Evolutionary conservation across 2,113 vertebrate genomes (phyloP).

Genomic region (Odontesthes bonariensis): DNA sequence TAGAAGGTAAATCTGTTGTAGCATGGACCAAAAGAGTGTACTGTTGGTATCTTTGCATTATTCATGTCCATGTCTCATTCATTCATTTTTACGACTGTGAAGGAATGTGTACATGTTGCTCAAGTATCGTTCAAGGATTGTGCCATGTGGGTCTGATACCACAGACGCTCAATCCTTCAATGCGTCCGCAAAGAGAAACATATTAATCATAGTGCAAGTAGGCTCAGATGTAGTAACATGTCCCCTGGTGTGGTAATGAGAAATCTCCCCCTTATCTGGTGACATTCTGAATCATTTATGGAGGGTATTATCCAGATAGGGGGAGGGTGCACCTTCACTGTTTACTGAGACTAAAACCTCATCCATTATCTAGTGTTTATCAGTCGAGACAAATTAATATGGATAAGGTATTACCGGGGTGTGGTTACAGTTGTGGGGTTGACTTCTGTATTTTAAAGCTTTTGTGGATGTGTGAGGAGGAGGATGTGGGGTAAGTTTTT

Average conservation of each 20-base stretch:
- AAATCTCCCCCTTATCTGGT: constrained; percentile 48
- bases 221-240: constrained; percentile 58
- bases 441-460: constrained; percentile 13
- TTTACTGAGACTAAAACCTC: constrained; percentile 43
- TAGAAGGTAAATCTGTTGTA: neutral
- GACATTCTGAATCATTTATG: constrained; percentile 75
- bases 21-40: neutral
- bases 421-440: constrained; percentile 3
- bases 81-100: neutral
- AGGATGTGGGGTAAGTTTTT: neutral
- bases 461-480: constrained; percentile 15
- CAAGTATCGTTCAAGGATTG: neutral
- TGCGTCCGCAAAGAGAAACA: constrained; percentile 19
- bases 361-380: constrained; percentile 63
- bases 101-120: constrained; percentile 34
- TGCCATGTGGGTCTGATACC: constrained; percentile 1
- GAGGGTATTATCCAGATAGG: constrained; percentile 35
- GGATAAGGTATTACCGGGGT: constrained; percentile 45
- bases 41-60: neutral
- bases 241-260: constrained; percentile 65
- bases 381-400: constrained; percentile 43
- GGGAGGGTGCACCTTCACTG: constrained; percentile 28
- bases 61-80: neutral
- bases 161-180: constrained; percentile 28
- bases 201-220: constrained; percentile 40